Evolutionary conservation across 1,140 invertebrate species (phyloP), one percentile per base, ranked within the genome.

Genomic region (Limonius californicus): DNA sequence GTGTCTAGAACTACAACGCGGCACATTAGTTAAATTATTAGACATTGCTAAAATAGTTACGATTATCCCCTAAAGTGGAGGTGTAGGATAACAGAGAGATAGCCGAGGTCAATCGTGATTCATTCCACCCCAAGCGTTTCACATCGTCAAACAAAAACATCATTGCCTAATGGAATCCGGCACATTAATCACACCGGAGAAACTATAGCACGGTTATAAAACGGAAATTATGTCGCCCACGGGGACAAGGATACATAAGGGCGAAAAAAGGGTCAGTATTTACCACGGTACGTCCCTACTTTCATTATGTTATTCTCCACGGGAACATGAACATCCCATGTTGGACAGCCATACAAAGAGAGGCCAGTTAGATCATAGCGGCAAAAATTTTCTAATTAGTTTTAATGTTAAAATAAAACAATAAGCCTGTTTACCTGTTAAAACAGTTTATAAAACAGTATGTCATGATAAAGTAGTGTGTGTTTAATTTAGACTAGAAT

Each of bases 181-280:
- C 61, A 65, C 71, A 74, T 74, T 74, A 74, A 74, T 74, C 71
- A 72, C 71, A 68, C 57, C 50, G 63, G 64, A 60, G 65, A 58
- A 63, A 66, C 63, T 66, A 65, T 62, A 57, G 66, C 64, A 66
- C 64, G 67, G 70, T 74, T 74, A 73, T 70, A 69, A 74, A 72
- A 70, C 71, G 72, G 72, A 73, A 74, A 74, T 74, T 73, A 74
- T 74, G 67, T 72, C 68, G 71, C 72, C 71, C 71, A 68, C 68
- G 72, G 72, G 70, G 68, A 71, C 62, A 62, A 54, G 61, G 45
- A 50, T 50, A 50, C 45, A 50, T 50, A 50, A 65, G 63, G 62
- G 63, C 56, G 62, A 65, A 67, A 64, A 65, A 64, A 67, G 62
- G 62, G 57, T 61, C 57, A 54, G 45, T 45, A 59, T 66, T 63